Base-by-base conservation (phyloP, 2,888 invertebrate genomes). In the Phrixothrix hirtus region DNA sequence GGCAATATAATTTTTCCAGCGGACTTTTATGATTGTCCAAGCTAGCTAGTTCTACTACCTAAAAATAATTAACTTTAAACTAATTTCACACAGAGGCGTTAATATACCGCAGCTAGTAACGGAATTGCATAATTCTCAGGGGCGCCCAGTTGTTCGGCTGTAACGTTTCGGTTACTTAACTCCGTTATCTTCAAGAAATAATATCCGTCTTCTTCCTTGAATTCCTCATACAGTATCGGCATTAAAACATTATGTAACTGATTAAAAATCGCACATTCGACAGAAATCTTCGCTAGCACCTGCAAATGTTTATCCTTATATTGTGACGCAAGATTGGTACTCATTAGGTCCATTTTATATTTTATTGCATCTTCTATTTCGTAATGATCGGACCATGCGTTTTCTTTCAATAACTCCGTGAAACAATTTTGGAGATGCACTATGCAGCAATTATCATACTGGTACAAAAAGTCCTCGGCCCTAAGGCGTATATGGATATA, bases 41-140 rank as follows among this genome's bases (percentile, higher is more conserved):
- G 41, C 74, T 72, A 1, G 78, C 76, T 43, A 79, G 64, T 63
- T 79, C 78, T 9, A 77, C 78, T n/a, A 78, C 57, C 74, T 74
- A 55, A 44, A 68, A 65, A 17, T 32, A 34, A 58, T 25, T 26
- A 43, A 38, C 10, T 26, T 3, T 39, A 38, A 37, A 32, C 11
- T 26, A 14, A 36, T 1, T 13, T 6, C 1, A 44, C 16, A 7
- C 6, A 6, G 10, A 15, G 17, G 3, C 17, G 21, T 42, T 9
- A 47, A 32, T 13, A 36, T 66, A 74, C 75, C 9, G 77, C 76
- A n/a, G 76, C 75, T n/a, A 73, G 72, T 48, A 76, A 59, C 9
- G 75, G 72, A 26, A 77, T 68, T 9, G 72, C 69, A 53, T 72
- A 71, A 35, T 75, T 70, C 47, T 71, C 69, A n/a, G 71, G 67